Percentiles rank a stretch among this genome's conserved stretches.
Conservation (phyloP, 1,140 invertebrate species). For the Dysdera silvatica region DNA sequence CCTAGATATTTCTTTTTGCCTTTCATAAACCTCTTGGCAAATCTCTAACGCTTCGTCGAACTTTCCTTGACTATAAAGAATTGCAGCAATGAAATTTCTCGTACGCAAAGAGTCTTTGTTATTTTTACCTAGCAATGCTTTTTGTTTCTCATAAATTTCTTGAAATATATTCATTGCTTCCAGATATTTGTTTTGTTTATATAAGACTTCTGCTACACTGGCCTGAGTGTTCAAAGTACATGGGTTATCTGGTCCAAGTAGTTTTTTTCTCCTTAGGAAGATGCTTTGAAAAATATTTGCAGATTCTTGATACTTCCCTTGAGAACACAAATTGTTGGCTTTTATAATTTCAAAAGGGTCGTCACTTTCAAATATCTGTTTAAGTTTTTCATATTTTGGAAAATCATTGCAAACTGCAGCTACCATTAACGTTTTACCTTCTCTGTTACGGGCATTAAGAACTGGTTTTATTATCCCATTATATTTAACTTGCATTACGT, state of each 20-base stretch:
- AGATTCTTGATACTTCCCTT: constrained; percentile 23
- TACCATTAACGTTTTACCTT: constrained; percentile 1
- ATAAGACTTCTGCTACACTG: constrained; percentile 4
- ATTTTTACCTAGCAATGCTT: constrained; percentile 29
- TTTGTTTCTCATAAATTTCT: constrained; percentile 29
- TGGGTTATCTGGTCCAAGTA: constrained; percentile 23
- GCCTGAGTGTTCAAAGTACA: constrained; percentile 22
- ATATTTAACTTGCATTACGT: too few relatives aligned
- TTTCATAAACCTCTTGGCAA: constrained; percentile 31
- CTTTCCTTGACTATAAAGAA: constrained; percentile 31
- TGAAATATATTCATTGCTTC: constrained; percentile 32
- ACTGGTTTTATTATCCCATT: constrained; percentile 1
- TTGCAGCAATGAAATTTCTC: constrained; percentile 29
- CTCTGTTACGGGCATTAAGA: constrained; percentile 4
- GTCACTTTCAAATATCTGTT: neutral
- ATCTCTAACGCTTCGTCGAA: constrained; percentile 36
- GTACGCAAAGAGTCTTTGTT: constrained; percentile 33
- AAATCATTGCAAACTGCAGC: constrained; percentile 2
- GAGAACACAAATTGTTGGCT: neutral
- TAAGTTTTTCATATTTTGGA: constrained; percentile 7
- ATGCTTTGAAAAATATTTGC: constrained; percentile 20
- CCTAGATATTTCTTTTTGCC: constrained; percentile 33
- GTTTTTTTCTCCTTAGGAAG: constrained; percentile 13
- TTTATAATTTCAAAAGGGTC: neutral
- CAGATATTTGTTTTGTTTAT: constrained; percentile 18